Conservation (phyloP, 1,140 invertebrate genomes). For the Episyrphus balteatus region DNA sequence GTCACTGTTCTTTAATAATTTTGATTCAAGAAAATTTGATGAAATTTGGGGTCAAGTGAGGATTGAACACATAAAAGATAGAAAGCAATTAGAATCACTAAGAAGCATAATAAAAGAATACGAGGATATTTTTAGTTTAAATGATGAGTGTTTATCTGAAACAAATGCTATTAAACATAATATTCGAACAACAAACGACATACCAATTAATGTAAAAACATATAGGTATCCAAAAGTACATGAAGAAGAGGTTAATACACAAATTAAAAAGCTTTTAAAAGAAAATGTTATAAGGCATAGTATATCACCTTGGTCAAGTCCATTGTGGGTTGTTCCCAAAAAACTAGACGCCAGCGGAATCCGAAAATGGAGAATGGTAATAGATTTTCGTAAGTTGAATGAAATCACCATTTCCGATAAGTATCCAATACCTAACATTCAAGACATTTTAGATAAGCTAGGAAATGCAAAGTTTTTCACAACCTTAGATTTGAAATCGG, state of each 20-base stretch:
- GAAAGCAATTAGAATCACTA: too few relatives aligned
- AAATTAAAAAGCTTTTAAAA: conserved; percentile 14
- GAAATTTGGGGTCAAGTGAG: too few relatives aligned
- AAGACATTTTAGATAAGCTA: conserved; percentile 35
- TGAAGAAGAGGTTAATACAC: conserved; percentile 1
- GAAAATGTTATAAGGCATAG: conserved; percentile 7
- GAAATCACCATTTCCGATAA: conserved; percentile 22
- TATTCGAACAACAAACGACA: too few relatives aligned
- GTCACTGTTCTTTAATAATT: too few relatives aligned
- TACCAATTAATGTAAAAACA: too few relatives aligned
- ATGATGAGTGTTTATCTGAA: too few relatives aligned
- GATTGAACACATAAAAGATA: too few relatives aligned
- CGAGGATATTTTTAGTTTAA: too few relatives aligned
- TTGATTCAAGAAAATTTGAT: too few relatives aligned
- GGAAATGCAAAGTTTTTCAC: conserved; percentile 28
- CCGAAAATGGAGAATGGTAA: conserved; percentile 25
- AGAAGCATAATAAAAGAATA: too few relatives aligned
- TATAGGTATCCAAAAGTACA: too few relatives aligned
- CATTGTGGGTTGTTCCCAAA: conserved; percentile 10
- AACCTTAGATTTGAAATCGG: conserved; percentile 32
- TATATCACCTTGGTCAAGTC: conserved; percentile 3
- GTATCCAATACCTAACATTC: conserved; percentile 39
- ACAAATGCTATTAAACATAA: too few relatives aligned
- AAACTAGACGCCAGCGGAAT: conserved; percentile 14
- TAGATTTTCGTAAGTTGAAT: conserved; percentile 30